Evolutionary conservation across 2,888 invertebrate genomes (phyloP), one percentile per base, ranked within the genome.

Genomic region (Melanotus villosus): DNA sequence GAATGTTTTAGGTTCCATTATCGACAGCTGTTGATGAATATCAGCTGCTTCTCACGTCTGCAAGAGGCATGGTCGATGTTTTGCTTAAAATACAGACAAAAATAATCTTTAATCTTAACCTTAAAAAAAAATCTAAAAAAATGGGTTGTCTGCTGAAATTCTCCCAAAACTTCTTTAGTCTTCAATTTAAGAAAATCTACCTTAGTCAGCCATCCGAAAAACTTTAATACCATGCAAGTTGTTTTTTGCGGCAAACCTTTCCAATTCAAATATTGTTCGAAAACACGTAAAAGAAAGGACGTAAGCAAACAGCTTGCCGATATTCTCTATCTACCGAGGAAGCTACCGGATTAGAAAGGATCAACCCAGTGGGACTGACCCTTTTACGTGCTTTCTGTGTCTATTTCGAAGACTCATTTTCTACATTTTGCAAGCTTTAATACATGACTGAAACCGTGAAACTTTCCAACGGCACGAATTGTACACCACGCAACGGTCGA

Each of bases 321-420:
- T 18, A 14, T 41, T 16, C 41, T 41, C 41, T 41, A 16, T 2
- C 41, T 41, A 16, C 16, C 16, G 41, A 16, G 5, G 18, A 41
- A 41, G 41, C 41, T 7, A 41, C 2, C 1, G 41, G 41, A 41
- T 41, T 41, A 41, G 9, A 16, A 7, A 9, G 18, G 41, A 41
- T 41, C 41, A 41, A 41, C 18, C 14, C 16, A 41, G 14, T 41
- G 41, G 41, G 41, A 41, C 41, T 18, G 41, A 41, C 41, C 41
- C 41, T 41, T 41, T 41, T 16, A 38, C 18, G 41, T 18, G 41
- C 16, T 18, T 41, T 38, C 10, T 2, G 7, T 41, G 41, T 16
- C 41, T 41, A 16, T 41, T 41, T 14, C 41, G 16, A 7, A 41
- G 18, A 41, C 41, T 41, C 41, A 18, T 41, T 41, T 16, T 14